A percentile compares a stretch with the other conserved stretches of the same genome.
Evolutionary conservation across 2,113 vertebrate species (phyloP).

Genomic region (Microcebus jonahi): DNA sequence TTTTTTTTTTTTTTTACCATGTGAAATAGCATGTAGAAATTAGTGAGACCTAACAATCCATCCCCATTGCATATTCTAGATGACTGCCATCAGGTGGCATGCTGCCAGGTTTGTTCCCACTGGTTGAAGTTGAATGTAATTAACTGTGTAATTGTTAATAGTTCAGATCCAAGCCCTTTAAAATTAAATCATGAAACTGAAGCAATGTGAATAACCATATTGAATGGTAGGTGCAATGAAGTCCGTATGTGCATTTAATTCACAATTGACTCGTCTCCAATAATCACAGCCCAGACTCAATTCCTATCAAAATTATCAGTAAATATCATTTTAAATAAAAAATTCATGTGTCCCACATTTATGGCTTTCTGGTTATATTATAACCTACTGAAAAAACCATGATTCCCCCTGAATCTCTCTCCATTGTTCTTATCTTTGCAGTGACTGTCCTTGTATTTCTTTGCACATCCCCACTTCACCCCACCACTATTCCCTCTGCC

Average conservation of each 20-base stretch:
- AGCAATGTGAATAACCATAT: not conserved
- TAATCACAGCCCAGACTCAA: not conserved
- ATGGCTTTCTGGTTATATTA: not conserved
- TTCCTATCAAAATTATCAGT: not conserved
- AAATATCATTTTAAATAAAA: not conserved
- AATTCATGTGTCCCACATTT: not conserved
- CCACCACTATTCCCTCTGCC: not conserved
- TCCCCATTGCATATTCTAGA: not conserved
- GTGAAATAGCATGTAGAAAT: not conserved
- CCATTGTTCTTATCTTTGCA: not conserved
- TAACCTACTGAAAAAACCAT: not conserved
- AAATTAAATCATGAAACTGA: constrained; percentile 10
- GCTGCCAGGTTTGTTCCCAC: not conserved
- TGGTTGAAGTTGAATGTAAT: not conserved
- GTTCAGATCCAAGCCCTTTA: not conserved
- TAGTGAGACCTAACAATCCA: not conserved
- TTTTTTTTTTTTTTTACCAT: not conserved
- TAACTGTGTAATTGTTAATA: not conserved
- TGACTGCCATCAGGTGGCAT: not conserved
- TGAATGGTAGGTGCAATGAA: not conserved
- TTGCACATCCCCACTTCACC: no score
- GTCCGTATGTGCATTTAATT: not conserved
- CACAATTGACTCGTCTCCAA: not conserved
- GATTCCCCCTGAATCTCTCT: not conserved
- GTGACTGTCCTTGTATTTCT: not conserved